A percentile compares a stretch with the other conserved stretches of the same genome.
Conservation (phyloP, 2,113 vertebrate species). For the Bos javanicus region DNA sequence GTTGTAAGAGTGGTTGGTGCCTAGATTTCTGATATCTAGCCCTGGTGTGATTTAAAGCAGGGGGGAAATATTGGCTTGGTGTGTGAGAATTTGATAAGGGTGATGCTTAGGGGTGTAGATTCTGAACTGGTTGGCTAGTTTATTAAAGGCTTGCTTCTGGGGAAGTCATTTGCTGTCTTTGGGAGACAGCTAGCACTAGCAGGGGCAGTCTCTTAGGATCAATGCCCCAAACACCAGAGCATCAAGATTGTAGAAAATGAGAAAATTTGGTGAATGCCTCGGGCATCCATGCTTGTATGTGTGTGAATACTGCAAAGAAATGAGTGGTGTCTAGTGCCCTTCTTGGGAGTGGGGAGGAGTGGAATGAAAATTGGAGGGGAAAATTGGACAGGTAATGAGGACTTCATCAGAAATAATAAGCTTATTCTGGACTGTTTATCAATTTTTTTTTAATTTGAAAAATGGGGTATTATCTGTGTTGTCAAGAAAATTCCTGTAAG, state of each 20-base stretch:
- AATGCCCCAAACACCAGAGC: background rate
- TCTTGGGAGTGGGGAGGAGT: background rate
- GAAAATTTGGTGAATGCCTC: background rate
- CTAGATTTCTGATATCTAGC: background rate
- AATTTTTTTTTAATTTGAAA: constrained; percentile 11
- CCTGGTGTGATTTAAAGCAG: background rate
- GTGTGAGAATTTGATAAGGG: background rate
- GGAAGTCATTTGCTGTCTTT: background rate
- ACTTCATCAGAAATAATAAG: background rate
- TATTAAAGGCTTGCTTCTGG: background rate
- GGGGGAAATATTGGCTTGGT: background rate
- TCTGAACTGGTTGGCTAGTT: background rate
- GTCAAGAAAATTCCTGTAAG: constrained; percentile 39
- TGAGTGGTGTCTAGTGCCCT: background rate
- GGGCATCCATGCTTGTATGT: background rate
- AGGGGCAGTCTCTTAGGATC: background rate
- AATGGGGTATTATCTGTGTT: background rate
- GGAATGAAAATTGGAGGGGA: background rate
- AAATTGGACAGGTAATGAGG: background rate
- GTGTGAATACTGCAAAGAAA: background rate
- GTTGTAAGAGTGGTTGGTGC: background rate
- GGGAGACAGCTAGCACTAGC: background rate
- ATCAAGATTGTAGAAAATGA: background rate
- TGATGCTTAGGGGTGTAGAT: background rate
- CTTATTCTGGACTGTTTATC: background rate